phyloP scores from a whole-genome alignment of 1,140 invertebrate genomes.

The Drosophila arawakana region DNA sequence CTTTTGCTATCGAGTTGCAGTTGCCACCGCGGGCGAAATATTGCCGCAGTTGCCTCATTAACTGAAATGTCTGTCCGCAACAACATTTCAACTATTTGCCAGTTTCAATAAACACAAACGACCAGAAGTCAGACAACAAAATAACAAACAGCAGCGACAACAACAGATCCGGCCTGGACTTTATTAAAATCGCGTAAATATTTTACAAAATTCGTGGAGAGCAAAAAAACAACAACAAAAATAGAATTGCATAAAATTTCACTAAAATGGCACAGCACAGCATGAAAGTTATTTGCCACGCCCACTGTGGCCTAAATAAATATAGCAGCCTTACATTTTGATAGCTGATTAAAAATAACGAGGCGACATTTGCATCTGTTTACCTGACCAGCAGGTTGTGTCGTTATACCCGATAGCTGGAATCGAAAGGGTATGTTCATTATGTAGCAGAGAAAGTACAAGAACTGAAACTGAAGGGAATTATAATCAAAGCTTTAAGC shows the following conservation, averaged over 20 bases:
- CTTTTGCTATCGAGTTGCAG: constrained; percentile 21
- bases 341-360: constrained; percentile 78
- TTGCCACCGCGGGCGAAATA: background rate
- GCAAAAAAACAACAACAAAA: background rate
- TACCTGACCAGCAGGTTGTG: constrained; percentile 40
- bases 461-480: too few relatives aligned
- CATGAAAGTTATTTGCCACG: constrained; percentile 17
- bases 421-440: background rate
- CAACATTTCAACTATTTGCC: constrained; percentile 18
- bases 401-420: background rate
- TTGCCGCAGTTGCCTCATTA: constrained; percentile 33
- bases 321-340: constrained; percentile 59
- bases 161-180: constrained; percentile 16
- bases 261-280: constrained; percentile 9
- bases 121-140: constrained; percentile 29
- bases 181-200: constrained; percentile 74
- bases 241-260: constrained; percentile 28
- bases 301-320: constrained; percentile 49
- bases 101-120: constrained; percentile 23
- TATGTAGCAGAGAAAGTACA: background rate
- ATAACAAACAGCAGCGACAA: constrained; percentile 1
- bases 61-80: constrained; percentile 26
- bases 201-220: constrained; percentile 41
- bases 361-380: constrained; percentile 56
- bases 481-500: too few relatives aligned